These are phyloP conservation scores for Montipora efflorescens DNA, from an alignment of 64 coral and sea anemone genomes.

Conservation along the genomic window DNA sequence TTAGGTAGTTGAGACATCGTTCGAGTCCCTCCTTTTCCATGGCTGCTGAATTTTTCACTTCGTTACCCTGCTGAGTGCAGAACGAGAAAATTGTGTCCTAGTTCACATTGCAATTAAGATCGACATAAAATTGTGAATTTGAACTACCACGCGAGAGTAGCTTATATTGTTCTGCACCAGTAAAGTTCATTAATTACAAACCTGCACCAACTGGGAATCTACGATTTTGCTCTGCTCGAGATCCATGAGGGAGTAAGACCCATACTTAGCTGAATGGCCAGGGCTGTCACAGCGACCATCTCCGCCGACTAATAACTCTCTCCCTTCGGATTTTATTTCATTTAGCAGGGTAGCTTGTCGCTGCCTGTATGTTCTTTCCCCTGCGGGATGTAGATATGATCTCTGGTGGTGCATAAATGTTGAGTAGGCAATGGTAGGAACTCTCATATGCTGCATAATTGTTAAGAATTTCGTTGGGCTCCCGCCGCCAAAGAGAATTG, in stretches of 20 bases:
- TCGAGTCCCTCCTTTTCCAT: slow-evolving; percentile 57
- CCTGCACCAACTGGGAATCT: slow-evolving; percentile 10
- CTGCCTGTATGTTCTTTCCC: slow-evolving; percentile 1
- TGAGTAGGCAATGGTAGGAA: slow-evolving; percentile 21
- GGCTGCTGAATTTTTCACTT: slow-evolving; percentile 50
- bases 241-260: slow-evolving; percentile 13
- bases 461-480: slow-evolving; percentile 46
- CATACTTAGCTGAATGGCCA: slow-evolving; percentile 24
- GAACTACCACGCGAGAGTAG: too few species aligned
- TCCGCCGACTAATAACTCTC: neutral
- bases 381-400: slow-evolving; percentile 40
- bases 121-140: too few species aligned
- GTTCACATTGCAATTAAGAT: neutral
- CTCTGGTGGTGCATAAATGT: slow-evolving; percentile 50
- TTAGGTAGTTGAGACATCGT: neutral
- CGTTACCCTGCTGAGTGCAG: slow-evolving; percentile 19
- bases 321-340: slow-evolving; percentile 21
- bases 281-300: slow-evolving; percentile 35
- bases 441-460: slow-evolving; percentile 49
- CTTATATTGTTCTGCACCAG: neutral
- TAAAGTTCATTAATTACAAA: neutral
- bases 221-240: slow-evolving; percentile 2
- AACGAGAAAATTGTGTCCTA: too few species aligned
- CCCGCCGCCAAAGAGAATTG: slow-evolving; percentile 39
- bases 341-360: slow-evolving; percentile 5